Base-by-base conservation (phyloP, 2,113 vertebrate species). In the Ctenomys sociabilis region DNA sequence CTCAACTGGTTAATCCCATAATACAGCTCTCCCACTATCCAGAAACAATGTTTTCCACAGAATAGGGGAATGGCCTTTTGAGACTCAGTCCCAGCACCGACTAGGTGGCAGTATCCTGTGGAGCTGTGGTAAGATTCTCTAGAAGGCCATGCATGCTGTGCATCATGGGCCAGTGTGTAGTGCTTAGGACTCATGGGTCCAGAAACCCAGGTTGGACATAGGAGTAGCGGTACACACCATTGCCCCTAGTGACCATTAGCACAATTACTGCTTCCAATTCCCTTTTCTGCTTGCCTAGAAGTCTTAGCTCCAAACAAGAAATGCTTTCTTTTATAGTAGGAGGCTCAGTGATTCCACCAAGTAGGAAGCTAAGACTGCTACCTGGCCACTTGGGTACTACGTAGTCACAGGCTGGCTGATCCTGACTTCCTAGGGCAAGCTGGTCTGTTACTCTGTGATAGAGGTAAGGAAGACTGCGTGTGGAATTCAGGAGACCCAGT, bases 241-340 rank as follows among this genome's bases (percentile, higher is more conserved):
- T 82, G 32, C 57, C n/a, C 49, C 35, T 24, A 37, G 17, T 4
- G 10, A 45, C 24, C 64, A 70, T 3, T 32, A 64, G 63, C 70
- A 85, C 63, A 32, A 21, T 21, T 24, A 77, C 32, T 24, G 17
- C 28, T 45, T 77, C 94, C 28, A 45, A 3, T 52, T 32, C 64
- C 52, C 89, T 64, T 43, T 17, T 86, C 63, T 88, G 83, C 35
- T 83, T 66, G 19, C 57, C 87, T 86, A 40, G 63, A 70, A 59
- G 66, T 28, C 40, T 73, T 72, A 54, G 54, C n/a, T 91, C 85
- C 40, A 40, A 59, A 88, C 14, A 49, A 92, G 11, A 9, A 77
- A 72, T 8, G 57, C 28, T 87, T 87, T 66, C 40, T 28, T 35
- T 81, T 70, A n/a, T 5, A 57, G 26, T 7, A 57, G 26, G 85